Percentiles rank a stretch among this genome's conserved stretches.
Conservation (phyloP, 2,888 invertebrate genomes). For the Tanaodytes sp. region DNA sequence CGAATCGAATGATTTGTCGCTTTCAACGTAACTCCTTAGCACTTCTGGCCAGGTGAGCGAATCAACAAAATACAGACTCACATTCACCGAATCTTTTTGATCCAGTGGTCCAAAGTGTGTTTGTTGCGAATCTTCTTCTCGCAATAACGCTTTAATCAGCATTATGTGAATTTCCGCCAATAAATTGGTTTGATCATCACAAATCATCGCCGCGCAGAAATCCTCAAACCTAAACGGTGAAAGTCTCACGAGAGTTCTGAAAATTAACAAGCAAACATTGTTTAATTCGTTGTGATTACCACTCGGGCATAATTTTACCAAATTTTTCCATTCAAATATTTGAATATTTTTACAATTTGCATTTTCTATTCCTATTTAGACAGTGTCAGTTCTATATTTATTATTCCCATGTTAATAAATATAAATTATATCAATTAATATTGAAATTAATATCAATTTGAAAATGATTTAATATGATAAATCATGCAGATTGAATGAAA, state of each 20-base stretch:
- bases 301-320: too few species aligned
- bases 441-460: too few species aligned
- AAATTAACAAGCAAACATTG: too few species aligned
- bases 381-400: too few species aligned
- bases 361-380: too few species aligned
- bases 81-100: conserved; percentile 97
- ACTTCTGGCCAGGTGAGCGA: conserved; percentile 97
- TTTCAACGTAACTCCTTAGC: conserved; percentile 90
- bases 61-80: conserved; percentile 93
- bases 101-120: conserved; percentile 97
- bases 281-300: too few species aligned
- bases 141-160: conserved; percentile 89
- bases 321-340: too few species aligned
- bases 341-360: too few species aligned
- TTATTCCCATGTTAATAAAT: too few species aligned
- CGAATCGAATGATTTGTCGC: conserved; percentile 87
- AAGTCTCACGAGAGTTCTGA: conserved; percentile 84
- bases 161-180: conserved; percentile 95
- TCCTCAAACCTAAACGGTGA: conserved; percentile 98
- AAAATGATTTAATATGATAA: too few species aligned
- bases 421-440: too few species aligned
- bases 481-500: too few species aligned
- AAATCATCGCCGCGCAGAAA: conserved; percentile 92
- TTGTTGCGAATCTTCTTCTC: conserved; percentile 95
- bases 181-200: conserved; percentile 93